Conservation (phyloP, 2,113 vertebrate species). For the Haemorhous mexicanus region DNA sequence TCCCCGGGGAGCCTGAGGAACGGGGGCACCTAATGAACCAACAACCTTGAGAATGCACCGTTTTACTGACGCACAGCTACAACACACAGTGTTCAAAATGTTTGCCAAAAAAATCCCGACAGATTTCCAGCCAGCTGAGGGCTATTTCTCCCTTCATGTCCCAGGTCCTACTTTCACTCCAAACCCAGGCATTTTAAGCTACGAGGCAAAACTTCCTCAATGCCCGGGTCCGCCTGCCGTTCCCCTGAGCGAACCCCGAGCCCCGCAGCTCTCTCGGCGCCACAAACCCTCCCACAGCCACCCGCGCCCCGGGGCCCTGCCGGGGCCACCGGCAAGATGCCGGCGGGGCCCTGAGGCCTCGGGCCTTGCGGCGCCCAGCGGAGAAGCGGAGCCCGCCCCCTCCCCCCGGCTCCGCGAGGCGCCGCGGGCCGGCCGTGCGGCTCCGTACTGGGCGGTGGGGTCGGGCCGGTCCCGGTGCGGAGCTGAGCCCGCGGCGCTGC, state of each 20-base stretch:
- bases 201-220: rapidly evolving
- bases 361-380: background rate
- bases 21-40: rapidly evolving
- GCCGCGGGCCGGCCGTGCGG: background rate
- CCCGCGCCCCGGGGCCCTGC: background rate
- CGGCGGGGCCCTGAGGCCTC: background rate
- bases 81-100: rapidly evolving
- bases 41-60: background rate
- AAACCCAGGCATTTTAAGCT: background rate
- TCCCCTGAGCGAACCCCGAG: rapidly evolving
- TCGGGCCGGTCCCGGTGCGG: background rate
- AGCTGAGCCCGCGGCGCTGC: background rate
- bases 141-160: no score
- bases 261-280: rapidly evolving
- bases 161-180: background rate
- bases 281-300: rapidly evolving
- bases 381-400: no score
- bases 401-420: no score
- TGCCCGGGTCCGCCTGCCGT: rapidly evolving
- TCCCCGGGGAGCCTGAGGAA: background rate
- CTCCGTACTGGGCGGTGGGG: background rate
- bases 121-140: rapidly evolving
- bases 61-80: rapidly evolving
- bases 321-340: background rate
- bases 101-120: rapidly evolving